These are phyloP conservation scores for Paramormyrops hopkinsi DNA, from an alignment of 2,797 vertebrate genomes.

Conservation along the genomic window DNA sequence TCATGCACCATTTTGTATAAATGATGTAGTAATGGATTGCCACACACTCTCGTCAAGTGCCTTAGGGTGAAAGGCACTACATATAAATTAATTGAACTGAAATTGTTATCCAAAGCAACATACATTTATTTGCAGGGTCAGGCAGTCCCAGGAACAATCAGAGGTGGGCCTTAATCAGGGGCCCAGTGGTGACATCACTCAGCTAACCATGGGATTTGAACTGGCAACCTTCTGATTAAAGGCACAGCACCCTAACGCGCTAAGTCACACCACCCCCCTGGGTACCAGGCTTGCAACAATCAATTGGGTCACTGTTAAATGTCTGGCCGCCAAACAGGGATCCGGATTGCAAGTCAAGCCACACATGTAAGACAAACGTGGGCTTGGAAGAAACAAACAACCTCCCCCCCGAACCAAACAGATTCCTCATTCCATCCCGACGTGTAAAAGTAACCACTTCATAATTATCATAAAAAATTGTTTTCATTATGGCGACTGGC, in stretches of 20 bases:
- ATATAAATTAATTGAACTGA: background rate
- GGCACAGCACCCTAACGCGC: background rate
- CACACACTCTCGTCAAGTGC: background rate
- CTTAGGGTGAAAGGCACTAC: background rate
- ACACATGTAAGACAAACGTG: background rate
- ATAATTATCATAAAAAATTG: background rate
- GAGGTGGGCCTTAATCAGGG: background rate
- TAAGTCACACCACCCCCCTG: background rate
- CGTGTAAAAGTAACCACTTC: background rate
- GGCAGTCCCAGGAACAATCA: background rate
- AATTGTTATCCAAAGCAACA: background rate
- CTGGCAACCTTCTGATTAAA: background rate
- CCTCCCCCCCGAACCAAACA: background rate
- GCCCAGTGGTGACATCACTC: background rate
- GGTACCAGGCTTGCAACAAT: background rate
- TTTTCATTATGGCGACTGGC: background rate
- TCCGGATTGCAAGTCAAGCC: background rate
- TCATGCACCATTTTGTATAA: background rate
- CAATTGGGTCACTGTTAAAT: background rate
- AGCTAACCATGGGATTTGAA: background rate
- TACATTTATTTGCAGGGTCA: background rate
- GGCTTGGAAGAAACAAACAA: background rate
- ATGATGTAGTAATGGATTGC: background rate
- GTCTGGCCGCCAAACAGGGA: background rate
- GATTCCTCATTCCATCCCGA: background rate